Conservation (phyloP, 2,113 vertebrate genomes). For the cat (Felis catus) region DNA sequence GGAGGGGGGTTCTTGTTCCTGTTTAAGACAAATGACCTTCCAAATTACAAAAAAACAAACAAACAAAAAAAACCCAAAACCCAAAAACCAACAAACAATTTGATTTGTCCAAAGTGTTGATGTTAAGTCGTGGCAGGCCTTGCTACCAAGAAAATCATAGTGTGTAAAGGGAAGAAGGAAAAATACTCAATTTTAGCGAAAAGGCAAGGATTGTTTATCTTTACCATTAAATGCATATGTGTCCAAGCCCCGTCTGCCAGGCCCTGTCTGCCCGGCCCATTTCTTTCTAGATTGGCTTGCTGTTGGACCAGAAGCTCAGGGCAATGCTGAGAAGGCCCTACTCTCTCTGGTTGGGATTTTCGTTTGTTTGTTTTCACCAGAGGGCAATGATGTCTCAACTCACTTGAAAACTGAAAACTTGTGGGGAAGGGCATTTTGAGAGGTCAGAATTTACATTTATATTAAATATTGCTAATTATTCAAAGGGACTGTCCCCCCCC, state of each 20-base stretch:
- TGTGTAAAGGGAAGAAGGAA: constrained; percentile 8
- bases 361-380: constrained; percentile 71
- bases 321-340: constrained; percentile 51
- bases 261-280: constrained; percentile 19
- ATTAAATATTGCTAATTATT: constrained; percentile 61
- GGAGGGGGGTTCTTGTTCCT: constrained; percentile 57
- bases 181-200: constrained; percentile 67
- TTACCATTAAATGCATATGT: background rate
- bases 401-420: constrained; percentile 65
- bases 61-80: constrained; percentile 22
- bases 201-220: constrained; percentile 65
- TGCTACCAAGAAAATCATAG: constrained; percentile 38
- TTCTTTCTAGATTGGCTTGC: constrained; percentile 35
- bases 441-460: constrained; percentile 68
- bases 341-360: background rate
- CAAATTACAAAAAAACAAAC: constrained; percentile 58
- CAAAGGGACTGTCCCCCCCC: constrained; percentile 11
- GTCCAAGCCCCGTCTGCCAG: constrained; percentile 50
- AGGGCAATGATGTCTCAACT: constrained; percentile 63
- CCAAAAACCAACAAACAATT: constrained; percentile 39
- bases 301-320: constrained; percentile 43
- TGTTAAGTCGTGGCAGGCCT: constrained; percentile 72
- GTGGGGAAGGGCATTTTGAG: background rate
- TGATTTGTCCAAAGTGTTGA: constrained; percentile 53
- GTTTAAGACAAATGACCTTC: constrained; percentile 70